Evolutionary conservation across 2,888 invertebrate species (phyloP).

Genomic region (Tetragonula carbonaria): DNA sequence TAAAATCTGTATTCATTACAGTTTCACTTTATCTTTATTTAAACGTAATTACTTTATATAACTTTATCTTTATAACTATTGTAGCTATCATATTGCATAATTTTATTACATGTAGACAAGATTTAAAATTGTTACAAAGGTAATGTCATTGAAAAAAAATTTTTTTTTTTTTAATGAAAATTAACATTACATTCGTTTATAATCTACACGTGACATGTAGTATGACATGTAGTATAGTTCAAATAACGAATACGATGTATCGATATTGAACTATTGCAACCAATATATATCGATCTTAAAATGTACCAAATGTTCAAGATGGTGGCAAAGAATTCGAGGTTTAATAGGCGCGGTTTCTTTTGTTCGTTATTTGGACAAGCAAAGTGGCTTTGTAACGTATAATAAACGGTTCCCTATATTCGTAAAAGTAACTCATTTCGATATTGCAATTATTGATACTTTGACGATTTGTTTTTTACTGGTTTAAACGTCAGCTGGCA

Average conservation of each 20-base stretch:
- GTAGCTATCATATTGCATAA: conserved; percentile 19
- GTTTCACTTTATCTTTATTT: background rate
- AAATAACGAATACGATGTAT: conserved; percentile 46
- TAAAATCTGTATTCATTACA: background rate
- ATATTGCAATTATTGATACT: background rate
- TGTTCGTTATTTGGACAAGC: conserved; percentile 40
- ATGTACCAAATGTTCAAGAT: conserved; percentile 66
- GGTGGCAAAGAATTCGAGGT: conserved; percentile 63
- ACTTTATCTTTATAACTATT: too few species aligned
- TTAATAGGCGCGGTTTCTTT: conserved; percentile 70
- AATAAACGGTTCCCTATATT: conserved; percentile 25
- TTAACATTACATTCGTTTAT: background rate
- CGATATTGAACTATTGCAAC: conserved; percentile 42
- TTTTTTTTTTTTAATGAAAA: background rate
- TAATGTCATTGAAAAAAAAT: background rate
- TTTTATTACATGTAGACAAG: background rate
- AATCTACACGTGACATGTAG: background rate
- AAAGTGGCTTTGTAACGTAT: conserved; percentile 31
- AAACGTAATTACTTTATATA: background rate
- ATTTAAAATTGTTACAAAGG: background rate
- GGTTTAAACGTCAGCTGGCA: conserved; percentile 65
- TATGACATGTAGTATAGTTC: conserved; percentile 12
- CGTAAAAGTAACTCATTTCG: conserved; percentile 7
- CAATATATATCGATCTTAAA: conserved; percentile 56
- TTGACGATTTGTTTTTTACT: conserved; percentile 11